Conservation (phyloP, 2,797 vertebrate species). For the Gallinago nigripennis region DNA sequence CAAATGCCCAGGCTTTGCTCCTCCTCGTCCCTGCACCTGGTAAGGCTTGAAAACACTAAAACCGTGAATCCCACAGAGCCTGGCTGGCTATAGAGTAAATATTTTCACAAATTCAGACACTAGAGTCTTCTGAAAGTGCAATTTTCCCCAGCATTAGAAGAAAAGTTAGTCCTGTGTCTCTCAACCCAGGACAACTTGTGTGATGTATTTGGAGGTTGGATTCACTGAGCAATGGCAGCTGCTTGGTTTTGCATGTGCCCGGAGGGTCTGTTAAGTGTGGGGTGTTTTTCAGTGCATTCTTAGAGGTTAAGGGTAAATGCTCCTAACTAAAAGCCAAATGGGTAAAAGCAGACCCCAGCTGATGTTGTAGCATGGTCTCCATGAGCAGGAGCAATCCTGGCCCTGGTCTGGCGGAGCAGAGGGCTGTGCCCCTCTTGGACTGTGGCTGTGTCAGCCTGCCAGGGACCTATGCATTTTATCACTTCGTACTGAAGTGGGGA, state of each 20-base stretch:
- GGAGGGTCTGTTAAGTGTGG: neutral
- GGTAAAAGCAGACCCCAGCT: neutral
- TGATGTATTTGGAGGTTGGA: neutral
- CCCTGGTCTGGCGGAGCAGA: neutral
- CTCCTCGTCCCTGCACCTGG: no score
- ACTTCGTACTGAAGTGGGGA: neutral
- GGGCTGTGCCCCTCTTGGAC: neutral
- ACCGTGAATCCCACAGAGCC: no score
- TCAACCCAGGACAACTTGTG: no score
- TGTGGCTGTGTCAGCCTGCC: neutral
- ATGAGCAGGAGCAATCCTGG: neutral
- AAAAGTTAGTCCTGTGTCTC: no score
- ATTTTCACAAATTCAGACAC: no score
- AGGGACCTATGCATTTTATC: neutral
- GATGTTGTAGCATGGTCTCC: neutral
- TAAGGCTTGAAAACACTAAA: no score
- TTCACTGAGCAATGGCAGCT: neutral
- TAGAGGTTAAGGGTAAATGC: neutral
- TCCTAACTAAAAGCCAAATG: neutral
- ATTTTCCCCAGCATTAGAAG: no score
- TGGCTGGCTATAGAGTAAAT: no score
- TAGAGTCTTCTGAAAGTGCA: no score
- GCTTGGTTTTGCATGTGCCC: neutral
- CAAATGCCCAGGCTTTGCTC: no score
- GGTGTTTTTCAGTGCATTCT: neutral